These are phyloP conservation scores for Leuctra nigra DNA, from an alignment of 2,888 invertebrate genomes.

Conservation along the genomic window DNA sequence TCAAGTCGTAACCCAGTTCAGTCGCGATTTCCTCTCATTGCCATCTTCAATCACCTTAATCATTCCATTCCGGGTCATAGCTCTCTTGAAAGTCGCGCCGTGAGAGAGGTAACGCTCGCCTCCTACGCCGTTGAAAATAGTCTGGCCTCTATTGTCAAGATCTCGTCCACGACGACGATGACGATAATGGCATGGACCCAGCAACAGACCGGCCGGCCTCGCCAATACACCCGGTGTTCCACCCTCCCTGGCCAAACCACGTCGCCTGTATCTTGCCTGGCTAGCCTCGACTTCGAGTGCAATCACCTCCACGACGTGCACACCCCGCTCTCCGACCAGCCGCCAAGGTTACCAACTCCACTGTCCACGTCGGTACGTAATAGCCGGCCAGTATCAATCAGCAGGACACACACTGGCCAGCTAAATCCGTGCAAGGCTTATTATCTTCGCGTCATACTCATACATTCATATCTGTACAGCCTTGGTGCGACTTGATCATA, in stretches of 20 bases:
- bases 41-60: neutral
- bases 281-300: neutral
- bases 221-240: neutral
- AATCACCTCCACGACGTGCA: neutral
- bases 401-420: too few species aligned
- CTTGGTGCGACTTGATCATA: too few species aligned
- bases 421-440: too few species aligned
- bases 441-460: too few species aligned
- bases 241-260: neutral
- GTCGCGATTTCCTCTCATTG: neutral
- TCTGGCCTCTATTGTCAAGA: conserved; percentile 10
- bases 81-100: neutral
- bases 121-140: conserved; percentile 6
- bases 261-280: neutral
- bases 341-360: conserved; percentile 1
- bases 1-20: too few species aligned
- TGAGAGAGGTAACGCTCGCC: neutral
- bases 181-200: conserved; percentile 6
- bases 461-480: too few species aligned
- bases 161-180: too few species aligned
- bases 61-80: conserved; percentile 1
- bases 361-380: too few species aligned
- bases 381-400: too few species aligned
- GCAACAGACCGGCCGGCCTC: conserved; percentile 9
- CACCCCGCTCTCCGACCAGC: neutral